Evolutionary conservation across 2,888 invertebrate species (phyloP).

Genomic region (Eristalinus sepulchralis): DNA sequence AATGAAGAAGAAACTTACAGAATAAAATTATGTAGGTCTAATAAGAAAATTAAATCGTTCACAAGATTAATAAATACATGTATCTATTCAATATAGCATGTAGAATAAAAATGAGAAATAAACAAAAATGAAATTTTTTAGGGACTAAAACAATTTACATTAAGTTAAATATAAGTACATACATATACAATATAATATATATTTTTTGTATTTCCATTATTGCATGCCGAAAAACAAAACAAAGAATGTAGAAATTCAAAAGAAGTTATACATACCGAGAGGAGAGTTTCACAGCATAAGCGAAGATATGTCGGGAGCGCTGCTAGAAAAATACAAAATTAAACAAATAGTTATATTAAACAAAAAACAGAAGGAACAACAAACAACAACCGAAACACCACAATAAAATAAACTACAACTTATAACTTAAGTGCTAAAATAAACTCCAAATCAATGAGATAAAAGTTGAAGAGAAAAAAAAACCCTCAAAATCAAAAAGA

Average conservation of each 20-base stretch:
- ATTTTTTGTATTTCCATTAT: conserved; percentile 55
- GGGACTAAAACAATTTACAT: conserved; percentile 54
- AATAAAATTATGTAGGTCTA: conserved; percentile 1
- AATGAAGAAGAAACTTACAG: not conserved
- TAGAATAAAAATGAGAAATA: conserved; percentile 10
- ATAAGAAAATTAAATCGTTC: conserved; percentile 1
- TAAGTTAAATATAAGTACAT: conserved; percentile 38
- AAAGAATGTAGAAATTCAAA: not conserved
- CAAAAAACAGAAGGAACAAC: not conserved
- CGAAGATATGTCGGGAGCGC: not conserved
- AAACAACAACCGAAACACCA: not conserved
- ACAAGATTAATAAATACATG: conserved; percentile 10
- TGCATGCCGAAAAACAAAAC: conserved; percentile 12
- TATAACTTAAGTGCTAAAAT: not conserved
- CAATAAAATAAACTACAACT: not conserved
- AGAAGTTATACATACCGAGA: not conserved
- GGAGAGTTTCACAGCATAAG: not conserved
- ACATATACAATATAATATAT: conserved; percentile 27
- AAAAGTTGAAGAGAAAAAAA: not conserved
- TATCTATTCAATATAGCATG: conserved; percentile 31
- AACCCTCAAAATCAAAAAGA: conserved; percentile 20
- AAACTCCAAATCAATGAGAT: not conserved
- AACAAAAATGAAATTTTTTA: conserved; percentile 48
- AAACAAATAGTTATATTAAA: not conserved
- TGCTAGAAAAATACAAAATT: not conserved